These are phyloP conservation scores for Nephotettix cincticeps DNA, from an alignment of 1,140 invertebrate species.

Conservation along the genomic window DNA sequence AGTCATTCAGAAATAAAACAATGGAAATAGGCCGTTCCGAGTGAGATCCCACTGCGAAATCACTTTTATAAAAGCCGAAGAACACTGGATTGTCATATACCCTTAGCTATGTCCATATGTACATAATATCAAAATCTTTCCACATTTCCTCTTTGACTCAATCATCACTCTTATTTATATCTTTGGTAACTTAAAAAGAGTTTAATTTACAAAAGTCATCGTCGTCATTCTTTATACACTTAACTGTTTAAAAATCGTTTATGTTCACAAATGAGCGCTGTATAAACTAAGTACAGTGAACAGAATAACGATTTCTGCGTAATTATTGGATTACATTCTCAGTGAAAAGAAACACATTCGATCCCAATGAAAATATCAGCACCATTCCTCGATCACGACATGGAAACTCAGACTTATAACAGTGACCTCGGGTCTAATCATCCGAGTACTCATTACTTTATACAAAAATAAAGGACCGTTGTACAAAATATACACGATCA, in stretches of 20 bases:
- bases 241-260: background rate
- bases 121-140: slow-evolving; percentile 9
- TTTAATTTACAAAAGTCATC: background rate
- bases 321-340: background rate
- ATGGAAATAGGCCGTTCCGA: background rate
- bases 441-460: background rate
- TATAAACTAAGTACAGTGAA: slow-evolving; percentile 4
- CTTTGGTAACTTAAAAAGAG: slow-evolving; percentile 17
- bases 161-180: background rate
- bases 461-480: slow-evolving; percentile 7
- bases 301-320: background rate
- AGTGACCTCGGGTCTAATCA: background rate
- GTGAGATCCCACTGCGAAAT: background rate
- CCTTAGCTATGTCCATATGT: slow-evolving; percentile 13
- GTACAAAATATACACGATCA: slow-evolving; percentile 8
- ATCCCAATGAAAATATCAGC: slow-evolving; percentile 5
- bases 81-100: slow-evolving; percentile 23
- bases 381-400: slow-evolving; percentile 1
- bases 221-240: background rate
- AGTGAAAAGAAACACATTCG: slow-evolving; percentile 1
- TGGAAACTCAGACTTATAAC: slow-evolving; percentile 7
- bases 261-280: background rate
- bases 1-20: background rate
- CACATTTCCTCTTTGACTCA: background rate
- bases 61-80: background rate